These are phyloP conservation scores for Brachystomella parvula DNA, from an alignment of 1,140 invertebrate genomes.

Conservation along the genomic window DNA sequence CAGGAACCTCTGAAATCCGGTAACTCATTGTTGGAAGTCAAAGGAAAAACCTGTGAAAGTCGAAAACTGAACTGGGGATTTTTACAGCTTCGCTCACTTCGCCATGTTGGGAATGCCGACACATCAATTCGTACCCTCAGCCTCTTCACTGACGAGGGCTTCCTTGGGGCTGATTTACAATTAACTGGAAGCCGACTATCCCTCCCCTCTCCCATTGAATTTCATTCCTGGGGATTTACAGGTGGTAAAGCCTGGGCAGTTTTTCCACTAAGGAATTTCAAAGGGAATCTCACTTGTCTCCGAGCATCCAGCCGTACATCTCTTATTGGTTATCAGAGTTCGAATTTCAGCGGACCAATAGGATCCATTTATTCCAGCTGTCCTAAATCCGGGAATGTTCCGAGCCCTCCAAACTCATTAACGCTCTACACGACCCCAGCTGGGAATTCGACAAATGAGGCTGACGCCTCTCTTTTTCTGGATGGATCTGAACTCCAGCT, in stretches of 20 bases:
- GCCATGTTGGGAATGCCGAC: not conserved
- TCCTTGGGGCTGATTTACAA: not conserved
- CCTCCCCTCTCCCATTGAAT: not conserved
- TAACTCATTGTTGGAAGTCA: not conserved
- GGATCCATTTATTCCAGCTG: not conserved
- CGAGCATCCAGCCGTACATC: not conserved
- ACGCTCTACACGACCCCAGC: not conserved
- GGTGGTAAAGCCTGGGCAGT: not conserved
- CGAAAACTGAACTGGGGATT: not conserved
- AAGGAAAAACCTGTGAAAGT: slow-evolving; percentile 8
- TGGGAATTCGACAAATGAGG: not conserved
- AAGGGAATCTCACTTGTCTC: slow-evolving; percentile 6
- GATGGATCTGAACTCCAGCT: not conserved
- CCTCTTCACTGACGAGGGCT: not conserved
- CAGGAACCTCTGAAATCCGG: not conserved
- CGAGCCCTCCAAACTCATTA: not conserved
- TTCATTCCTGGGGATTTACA: slow-evolving; percentile 3
- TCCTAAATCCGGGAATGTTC: not conserved
- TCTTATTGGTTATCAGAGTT: not conserved
- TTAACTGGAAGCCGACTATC: not conserved
- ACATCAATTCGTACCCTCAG: not conserved
- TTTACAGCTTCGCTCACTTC: slow-evolving; percentile 1
- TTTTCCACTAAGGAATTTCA: not conserved
- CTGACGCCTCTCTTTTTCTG: not conserved
- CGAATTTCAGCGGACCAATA: not conserved